These are phyloP conservation scores for Pecten maximus DNA, from an alignment of 2,888 invertebrate genomes.

Conservation along the genomic window DNA sequence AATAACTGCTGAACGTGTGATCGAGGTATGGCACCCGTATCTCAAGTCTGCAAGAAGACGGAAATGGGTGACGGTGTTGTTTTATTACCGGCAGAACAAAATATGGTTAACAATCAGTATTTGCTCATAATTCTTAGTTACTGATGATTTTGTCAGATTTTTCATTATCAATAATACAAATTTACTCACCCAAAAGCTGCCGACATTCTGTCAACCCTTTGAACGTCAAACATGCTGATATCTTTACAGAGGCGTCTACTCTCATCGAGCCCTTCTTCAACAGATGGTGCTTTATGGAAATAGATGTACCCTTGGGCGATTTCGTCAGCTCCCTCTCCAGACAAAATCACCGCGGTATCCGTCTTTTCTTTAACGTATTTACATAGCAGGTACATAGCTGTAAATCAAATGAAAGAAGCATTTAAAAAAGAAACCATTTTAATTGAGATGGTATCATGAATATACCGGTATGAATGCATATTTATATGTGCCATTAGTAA, in stretches of 20 bases:
- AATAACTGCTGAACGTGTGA: conserved; percentile 91
- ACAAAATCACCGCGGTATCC: conserved; percentile 91
- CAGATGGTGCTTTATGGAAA: conserved; percentile 92
- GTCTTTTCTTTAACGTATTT: conserved; percentile 91
- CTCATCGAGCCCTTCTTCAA: conserved; percentile 89
- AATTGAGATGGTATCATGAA: no score
- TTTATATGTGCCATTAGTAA: background rate
- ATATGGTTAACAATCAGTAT: background rate
- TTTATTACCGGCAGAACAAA: background rate
- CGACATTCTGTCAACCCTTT: conserved; percentile 77
- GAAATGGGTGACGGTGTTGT: background rate
- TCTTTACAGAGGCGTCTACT: conserved; percentile 89
- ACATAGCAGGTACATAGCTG: conserved; percentile 90
- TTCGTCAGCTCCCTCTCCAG: conserved; percentile 97
- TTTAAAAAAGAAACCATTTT: no score
- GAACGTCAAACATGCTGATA: conserved; percentile 76
- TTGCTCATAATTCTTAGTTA: no score
- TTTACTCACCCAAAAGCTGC: conserved; percentile 75
- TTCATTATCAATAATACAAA: background rate
- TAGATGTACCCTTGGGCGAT: conserved; percentile 98
- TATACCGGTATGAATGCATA: background rate
- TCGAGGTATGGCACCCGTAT: conserved; percentile 94
- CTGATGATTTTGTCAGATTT: background rate
- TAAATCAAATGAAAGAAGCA: conserved; percentile 39
- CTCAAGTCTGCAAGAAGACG: conserved; percentile 69